Evolutionary conservation across 2,113 vertebrate genomes (phyloP).

Genomic region (Laterallus jamaicensis): DNA sequence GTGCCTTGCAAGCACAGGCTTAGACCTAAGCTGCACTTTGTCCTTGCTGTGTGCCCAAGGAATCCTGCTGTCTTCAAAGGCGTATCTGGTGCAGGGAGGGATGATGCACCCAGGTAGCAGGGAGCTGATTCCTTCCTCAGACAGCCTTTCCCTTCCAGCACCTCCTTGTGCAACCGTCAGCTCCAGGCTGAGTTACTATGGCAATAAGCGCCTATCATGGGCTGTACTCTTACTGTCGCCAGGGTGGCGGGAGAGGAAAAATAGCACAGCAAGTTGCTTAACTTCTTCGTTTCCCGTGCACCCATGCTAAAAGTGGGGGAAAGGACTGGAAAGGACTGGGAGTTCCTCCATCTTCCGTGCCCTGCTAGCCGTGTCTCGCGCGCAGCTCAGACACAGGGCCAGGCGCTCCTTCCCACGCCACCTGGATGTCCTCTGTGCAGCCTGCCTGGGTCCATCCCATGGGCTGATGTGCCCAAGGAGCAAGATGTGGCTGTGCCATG

Average conservation of each 20-base stretch:
- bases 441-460: fast-evolving
- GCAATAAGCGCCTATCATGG: constrained; percentile 19
- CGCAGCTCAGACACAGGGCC: background rate
- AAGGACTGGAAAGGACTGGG: background rate
- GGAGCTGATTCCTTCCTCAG: constrained; percentile 4
- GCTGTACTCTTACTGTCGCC: background rate
- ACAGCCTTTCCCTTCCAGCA: constrained; percentile 18
- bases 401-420: background rate
- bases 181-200: constrained; percentile 57
- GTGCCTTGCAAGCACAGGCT: background rate
- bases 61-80: background rate
- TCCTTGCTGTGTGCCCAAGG: background rate
- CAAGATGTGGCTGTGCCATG: background rate
- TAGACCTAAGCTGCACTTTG: background rate
- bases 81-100: background rate
- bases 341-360: background rate
- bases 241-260: constrained; percentile 30
- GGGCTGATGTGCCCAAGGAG: background rate
- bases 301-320: background rate
- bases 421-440: background rate
- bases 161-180: constrained; percentile 4
- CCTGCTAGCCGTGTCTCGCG: background rate
- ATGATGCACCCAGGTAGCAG: background rate
- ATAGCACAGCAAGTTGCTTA: background rate
- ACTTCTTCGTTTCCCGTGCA: background rate